Evolutionary conservation across 2,888 invertebrate species (phyloP), one percentile per base, ranked within the genome.

Genomic region (Drosophila yooni): DNA sequence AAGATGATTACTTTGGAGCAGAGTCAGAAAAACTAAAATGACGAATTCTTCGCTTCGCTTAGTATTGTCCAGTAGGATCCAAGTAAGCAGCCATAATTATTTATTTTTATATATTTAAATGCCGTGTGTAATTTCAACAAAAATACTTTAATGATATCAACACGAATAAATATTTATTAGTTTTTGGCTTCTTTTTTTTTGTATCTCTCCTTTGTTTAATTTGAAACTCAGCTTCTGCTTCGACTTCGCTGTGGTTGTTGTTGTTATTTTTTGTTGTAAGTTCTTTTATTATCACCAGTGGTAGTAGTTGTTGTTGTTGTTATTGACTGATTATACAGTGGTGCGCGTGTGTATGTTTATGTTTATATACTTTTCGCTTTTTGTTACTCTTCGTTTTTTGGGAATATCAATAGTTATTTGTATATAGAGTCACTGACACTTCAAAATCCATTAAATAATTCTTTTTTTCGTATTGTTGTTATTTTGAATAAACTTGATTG

Each of bases 31-130:
- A 57, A 51, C 29, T 51, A 60, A 54, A n/a, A 29, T 31, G 50
- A 43, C 43, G 64, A n/a, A 5, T 21, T 57, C 31, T 25, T 40
- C 40, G 21, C 21, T 83, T 51, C 25, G 18, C 36, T 56, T 8
- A 93, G 77, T 93, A 93, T 76, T 93, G 93, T 75, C 93, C 93
- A 81, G 93, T 93, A 74, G 93, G 93, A 89, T 93, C 93, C 89
- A 93, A 90, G 78, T 90, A 86, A 67, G 79, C 73, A 83, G 93
- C 93, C 92, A 91, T 84, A 91, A 78, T 76, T 59, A 53, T 25
- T 15, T 15, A 46, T 46, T 4, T 46, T 2, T 46, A 46, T 46
- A 25, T 25, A 46, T 25, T 46, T 46, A 25, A 46, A 46, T 87
- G 77, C 70, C 71, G 78, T 79, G 69, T 82, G 38, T 56, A 56